These are phyloP conservation scores for Macropis europaea DNA, from an alignment of 2,888 invertebrate genomes.

Conservation along the genomic window DNA sequence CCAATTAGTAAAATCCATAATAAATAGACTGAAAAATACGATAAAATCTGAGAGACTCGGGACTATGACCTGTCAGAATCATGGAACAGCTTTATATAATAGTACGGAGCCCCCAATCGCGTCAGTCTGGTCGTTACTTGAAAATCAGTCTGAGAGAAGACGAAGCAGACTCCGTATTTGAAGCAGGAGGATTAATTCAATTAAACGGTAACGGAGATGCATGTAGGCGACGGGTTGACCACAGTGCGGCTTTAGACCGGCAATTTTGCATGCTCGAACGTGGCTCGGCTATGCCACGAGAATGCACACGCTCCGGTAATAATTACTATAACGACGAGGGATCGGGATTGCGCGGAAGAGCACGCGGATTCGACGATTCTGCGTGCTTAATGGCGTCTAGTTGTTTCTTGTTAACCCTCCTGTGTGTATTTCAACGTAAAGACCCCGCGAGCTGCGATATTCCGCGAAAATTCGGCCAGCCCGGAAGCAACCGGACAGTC, in stretches of 20 bases:
- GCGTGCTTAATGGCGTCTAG: constrained; percentile 48
- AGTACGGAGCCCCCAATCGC: no score
- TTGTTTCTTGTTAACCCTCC: constrained; percentile 13
- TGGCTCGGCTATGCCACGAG: constrained; percentile 44
- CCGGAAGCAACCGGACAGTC: no score
- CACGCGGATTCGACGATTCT: constrained; percentile 41
- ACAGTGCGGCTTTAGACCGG: constrained; percentile 44
- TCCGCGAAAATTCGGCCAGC: neutral
- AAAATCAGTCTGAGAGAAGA: constrained; percentile 18
- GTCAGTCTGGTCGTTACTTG: no score
- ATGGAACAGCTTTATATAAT: no score
- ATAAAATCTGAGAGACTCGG: no score
- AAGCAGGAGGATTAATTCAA: constrained; percentile 57
- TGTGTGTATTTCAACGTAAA: constrained; percentile 11
- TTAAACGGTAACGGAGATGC: constrained; percentile 63
- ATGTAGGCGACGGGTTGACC: constrained; percentile 38
- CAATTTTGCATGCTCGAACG: constrained; percentile 55
- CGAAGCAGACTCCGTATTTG: constrained; percentile 5
- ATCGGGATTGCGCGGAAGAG: constrained; percentile 43
- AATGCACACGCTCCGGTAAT: constrained; percentile 56
- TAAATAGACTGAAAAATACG: no score
- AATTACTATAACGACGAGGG: constrained; percentile 53
- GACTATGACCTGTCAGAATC: no score
- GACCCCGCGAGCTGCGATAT: neutral
- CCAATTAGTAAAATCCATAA: no score